Base-by-base conservation (phyloP, 2,888 invertebrate species). In the Emesis russula region DNA sequence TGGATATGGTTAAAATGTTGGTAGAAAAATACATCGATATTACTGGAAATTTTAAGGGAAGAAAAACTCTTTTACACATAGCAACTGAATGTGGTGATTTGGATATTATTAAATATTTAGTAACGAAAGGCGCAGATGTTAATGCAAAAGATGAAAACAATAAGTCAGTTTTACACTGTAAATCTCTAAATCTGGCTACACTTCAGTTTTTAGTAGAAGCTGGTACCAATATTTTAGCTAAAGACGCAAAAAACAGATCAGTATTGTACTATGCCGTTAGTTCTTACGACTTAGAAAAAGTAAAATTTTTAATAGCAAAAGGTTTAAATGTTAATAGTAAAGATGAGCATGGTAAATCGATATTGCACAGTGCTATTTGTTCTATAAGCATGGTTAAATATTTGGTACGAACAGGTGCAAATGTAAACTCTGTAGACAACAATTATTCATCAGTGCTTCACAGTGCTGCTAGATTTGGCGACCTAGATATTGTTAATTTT, bases 231-330 rank as follows among this genome's bases (percentile, higher is more conserved):
- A 5, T 11, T 33, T 15, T 33, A 11, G 68, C 33, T 33, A 68
- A 4, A 31, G 53, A 53, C n/a, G n/a, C n/a, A 53, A 53, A 53
- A 53, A 53, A n/a, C n/a, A 53, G n/a, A 53, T 53, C 53, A 53
- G 6, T 53, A 3, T 5, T 53, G n/a, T n/a, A 53, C 15, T 53
- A 53, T n/a, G 80, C 80, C 15, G 41, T 58, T 31, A 33, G 38
- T 38, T 53, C 53, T 5, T 38, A 58, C 25, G 38, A 53, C 38
- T 53, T 81, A 58, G 53, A 73, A 11, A 73, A 58, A 9, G 70
- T 73, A 1, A 71, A 73, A 81, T 81, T 81, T 38, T 71, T 81
- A 6, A 7, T 73, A 71, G 38, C 5, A 9, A 48, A 80, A 38
- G 80, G 80, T 13, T 2, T 70, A 13, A 71, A 80, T 41, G 48